Conservation (phyloP, 2,888 invertebrate species). For the Caenorhabditis virilis region DNA sequence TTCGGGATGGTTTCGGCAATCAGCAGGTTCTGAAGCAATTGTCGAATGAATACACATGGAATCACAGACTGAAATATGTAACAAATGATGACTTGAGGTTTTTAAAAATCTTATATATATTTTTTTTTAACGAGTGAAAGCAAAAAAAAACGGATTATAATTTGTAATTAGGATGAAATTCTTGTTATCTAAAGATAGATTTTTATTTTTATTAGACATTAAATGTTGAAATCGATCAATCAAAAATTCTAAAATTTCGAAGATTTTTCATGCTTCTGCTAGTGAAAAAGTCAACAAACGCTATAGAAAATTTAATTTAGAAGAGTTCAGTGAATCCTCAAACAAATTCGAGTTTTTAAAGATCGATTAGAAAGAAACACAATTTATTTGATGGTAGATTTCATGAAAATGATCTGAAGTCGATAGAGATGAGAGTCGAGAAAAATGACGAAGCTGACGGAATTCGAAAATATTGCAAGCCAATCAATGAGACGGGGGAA, state of each 20-base stretch:
- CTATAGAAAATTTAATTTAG: no score
- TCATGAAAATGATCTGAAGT: conserved; percentile 5
- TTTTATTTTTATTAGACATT: neutral
- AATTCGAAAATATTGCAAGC: neutral
- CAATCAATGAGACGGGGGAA: neutral
- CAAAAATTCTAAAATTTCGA: neutral
- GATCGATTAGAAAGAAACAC: neutral
- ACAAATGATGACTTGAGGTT: neutral
- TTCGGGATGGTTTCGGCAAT: neutral
- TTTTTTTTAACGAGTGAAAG: neutral
- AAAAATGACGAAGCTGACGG: neutral
- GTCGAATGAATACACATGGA: neutral
- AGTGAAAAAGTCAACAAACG: neutral
- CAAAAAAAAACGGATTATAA: no score
- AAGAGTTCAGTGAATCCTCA: no score
- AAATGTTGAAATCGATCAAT: neutral
- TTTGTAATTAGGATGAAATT: no score
- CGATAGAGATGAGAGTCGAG: neutral
- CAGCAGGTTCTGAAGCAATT: neutral
- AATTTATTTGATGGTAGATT: neutral
- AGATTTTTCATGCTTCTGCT: neutral
- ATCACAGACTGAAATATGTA: neutral
- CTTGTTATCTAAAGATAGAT: no score
- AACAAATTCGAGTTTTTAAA: neutral
- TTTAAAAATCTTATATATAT: neutral